These are phyloP conservation scores for Sebastes taczanowskii DNA, from an alignment of 2,797 vertebrate genomes.

Conservation along the genomic window DNA sequence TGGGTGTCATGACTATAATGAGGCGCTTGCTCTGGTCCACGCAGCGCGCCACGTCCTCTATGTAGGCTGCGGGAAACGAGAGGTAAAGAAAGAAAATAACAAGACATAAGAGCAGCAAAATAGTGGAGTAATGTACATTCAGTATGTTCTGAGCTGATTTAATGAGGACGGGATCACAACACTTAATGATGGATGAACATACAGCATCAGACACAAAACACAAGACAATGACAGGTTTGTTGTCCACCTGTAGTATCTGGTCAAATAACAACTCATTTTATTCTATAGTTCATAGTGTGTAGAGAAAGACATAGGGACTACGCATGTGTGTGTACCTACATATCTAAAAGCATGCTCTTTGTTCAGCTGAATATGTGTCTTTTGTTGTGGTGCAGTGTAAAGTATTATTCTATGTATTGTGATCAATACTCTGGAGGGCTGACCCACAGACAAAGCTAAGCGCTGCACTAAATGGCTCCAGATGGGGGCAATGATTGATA, in stretches of 20 bases:
- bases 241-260: not conserved
- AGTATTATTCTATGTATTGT: slow-evolving; percentile 8
- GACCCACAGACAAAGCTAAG: slow-evolving; percentile 31
- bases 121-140: not conserved
- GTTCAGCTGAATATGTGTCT: not conserved
- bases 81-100: not conserved
- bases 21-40: slow-evolving; percentile 98
- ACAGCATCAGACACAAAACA: slow-evolving; percentile 63
- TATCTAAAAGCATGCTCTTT: not conserved
- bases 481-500: slow-evolving; percentile 32
- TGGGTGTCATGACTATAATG: slow-evolving; percentile 98
- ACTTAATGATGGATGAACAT: slow-evolving; percentile 55
- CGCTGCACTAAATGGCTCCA: slow-evolving; percentile 24
- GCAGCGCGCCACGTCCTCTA: slow-evolving; percentile 97
- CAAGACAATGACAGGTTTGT: slow-evolving; percentile 55
- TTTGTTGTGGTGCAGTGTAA: not conserved
- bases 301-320: not conserved
- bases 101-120: not conserved
- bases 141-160: not conserved
- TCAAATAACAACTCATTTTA: not conserved
- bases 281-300: slow-evolving; percentile 1
- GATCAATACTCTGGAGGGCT: slow-evolving; percentile 17
- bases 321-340: not conserved
- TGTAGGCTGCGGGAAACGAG: slow-evolving; percentile 85
- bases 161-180: slow-evolving; percentile 19